Evolutionary conservation across 2,888 invertebrate genomes (phyloP).

Genomic region (Kuschelorhynchus macadamiae): DNA sequence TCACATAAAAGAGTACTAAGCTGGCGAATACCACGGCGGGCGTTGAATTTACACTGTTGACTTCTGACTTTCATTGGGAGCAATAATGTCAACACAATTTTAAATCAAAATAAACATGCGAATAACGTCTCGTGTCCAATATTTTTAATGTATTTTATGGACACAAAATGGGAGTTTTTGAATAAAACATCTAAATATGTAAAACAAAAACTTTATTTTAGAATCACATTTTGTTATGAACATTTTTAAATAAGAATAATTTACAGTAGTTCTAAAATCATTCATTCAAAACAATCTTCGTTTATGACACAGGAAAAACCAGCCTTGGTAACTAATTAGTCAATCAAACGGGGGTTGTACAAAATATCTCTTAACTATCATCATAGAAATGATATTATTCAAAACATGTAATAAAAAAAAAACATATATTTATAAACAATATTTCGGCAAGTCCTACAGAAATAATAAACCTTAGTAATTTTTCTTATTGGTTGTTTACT

Average conservation of each 20-base stretch:
- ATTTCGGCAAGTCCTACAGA: conserved; percentile 10
- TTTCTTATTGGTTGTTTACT: conserved; percentile 8
- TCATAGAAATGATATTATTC: conserved; percentile 49
- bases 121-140: too few relatives aligned
- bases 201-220: conserved; percentile 60
- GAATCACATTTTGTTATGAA: conserved; percentile 65
- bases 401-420: conserved; percentile 49
- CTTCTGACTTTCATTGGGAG: too few relatives aligned
- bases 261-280: conserved; percentile 53
- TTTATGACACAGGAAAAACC: conserved; percentile 46
- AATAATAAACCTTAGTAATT: conserved; percentile 21
- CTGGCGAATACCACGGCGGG: too few relatives aligned
- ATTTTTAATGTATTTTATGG: too few relatives aligned
- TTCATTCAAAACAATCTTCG: conserved; percentile 27
- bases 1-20: too few relatives aligned
- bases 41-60: too few relatives aligned
- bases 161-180: too few relatives aligned
- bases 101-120: too few relatives aligned
- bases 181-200: conserved; percentile 15
- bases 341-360: conserved; percentile 51
- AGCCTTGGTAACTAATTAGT: conserved; percentile 56
- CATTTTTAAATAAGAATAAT: conserved; percentile 63
- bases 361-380: conserved; percentile 50
- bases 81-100: too few relatives aligned
- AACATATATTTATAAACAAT: conserved; percentile 23